Evolutionary conservation across 2,797 vertebrate species (phyloP).

Genomic region (Ctenopoma multispine): DNA sequence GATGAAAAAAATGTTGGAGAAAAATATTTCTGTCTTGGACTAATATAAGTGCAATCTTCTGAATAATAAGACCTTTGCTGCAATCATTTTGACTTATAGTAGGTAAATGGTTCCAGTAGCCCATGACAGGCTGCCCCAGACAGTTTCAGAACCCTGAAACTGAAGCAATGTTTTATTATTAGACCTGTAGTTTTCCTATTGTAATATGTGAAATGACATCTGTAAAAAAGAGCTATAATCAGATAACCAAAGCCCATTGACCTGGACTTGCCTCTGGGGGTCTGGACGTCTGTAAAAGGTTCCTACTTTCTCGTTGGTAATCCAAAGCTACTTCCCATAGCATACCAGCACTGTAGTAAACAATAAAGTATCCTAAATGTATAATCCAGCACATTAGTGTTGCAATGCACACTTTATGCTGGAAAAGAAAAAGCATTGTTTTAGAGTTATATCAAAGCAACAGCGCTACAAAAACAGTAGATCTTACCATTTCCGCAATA

Average conservation of each 20-base stretch:
- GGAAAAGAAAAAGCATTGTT: too few species aligned
- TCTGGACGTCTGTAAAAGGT: background rate
- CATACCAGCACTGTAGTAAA: background rate
- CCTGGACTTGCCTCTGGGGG: background rate
- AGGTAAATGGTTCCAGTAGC: background rate
- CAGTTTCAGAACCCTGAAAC: background rate
- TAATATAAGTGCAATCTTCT: too few species aligned
- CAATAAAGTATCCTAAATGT: background rate
- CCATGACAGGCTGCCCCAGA: background rate
- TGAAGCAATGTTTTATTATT: background rate
- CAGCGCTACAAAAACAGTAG: background rate
- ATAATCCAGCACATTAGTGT: background rate
- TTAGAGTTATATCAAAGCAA: background rate
- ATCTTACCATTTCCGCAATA: background rate
- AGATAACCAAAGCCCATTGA: constrained; percentile 9
- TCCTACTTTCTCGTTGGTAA: background rate
- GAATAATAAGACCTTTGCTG: too few species aligned
- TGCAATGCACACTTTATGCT: too few species aligned
- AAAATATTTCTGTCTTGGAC: too few species aligned
- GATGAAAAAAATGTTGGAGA: too few species aligned
- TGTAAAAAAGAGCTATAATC: background rate
- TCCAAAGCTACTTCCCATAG: background rate
- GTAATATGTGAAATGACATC: background rate
- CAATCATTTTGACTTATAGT: background rate
- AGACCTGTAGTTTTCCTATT: background rate